A percentile compares a stretch with the other conserved stretches of the same genome.
phyloP scores from a whole-genome alignment of 2,113 vertebrate species.

The Scomber scombrus region DNA sequence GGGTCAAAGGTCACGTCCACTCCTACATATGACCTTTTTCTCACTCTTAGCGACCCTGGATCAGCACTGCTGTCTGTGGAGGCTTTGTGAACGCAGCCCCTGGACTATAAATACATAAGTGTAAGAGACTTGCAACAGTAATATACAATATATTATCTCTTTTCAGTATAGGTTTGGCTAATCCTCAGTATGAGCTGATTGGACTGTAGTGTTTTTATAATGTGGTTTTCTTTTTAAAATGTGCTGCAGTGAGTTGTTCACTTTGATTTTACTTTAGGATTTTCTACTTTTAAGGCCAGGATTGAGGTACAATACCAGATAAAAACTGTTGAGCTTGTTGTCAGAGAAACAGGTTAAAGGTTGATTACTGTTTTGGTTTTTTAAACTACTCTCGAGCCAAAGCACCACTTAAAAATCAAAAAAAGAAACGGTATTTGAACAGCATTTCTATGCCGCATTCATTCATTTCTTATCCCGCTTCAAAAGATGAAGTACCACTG shows the following conservation, averaged over 20 bases:
- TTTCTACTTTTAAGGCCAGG: conserved; percentile 37
- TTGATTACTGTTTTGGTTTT: neutral
- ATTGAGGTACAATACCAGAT: conserved; percentile 12
- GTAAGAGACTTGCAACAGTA: conserved; percentile 68
- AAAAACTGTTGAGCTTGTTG: neutral
- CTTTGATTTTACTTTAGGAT: conserved; percentile 62
- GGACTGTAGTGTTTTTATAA: conserved; percentile 75
- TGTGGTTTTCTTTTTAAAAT: conserved; percentile 56
- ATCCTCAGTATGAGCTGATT: conserved; percentile 63
- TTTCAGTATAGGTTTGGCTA: conserved; percentile 69
- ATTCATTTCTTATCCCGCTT: neutral
- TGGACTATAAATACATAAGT: conserved; percentile 66
- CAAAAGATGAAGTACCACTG: no score
- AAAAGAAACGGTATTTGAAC: neutral
- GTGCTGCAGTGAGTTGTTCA: conserved; percentile 74
- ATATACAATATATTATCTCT: conserved; percentile 66
- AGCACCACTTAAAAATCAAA: neutral
- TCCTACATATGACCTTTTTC: neutral
- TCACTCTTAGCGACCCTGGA: neutral
- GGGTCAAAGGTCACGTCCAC: conserved; percentile 55
- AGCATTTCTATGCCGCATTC: neutral
- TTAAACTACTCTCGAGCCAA: conserved; percentile 3
- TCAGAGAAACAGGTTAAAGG: conserved; percentile 25
- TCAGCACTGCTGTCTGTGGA: conserved; percentile 34
- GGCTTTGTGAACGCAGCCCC: conserved; percentile 52